Base-by-base conservation (phyloP, 2,888 invertebrate genomes). In the Cataglyphis albicans region DNA sequence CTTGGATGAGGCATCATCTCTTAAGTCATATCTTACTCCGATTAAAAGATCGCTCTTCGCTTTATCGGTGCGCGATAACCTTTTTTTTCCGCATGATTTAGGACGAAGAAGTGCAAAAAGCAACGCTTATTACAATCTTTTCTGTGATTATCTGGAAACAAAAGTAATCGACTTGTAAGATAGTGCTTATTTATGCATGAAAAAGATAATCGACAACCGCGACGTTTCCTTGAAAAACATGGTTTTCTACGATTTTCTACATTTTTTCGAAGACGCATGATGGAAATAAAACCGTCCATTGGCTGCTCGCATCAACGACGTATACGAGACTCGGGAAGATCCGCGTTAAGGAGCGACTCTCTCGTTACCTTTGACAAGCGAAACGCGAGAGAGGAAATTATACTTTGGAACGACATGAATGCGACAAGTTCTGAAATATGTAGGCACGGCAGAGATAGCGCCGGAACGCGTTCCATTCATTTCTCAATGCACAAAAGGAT, bases 381-480 rank as follows among this genome's bases (percentile, higher is more conserved):
- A 5, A 48, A 25, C 35, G 1, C 65, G 48, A 84, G 82, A 84
- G 70, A 44, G 87, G 87, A 89, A 86, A 86, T 89, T 80, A 84
- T 84, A 76, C 59, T 63, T 65, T 84, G 15, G 63, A 7, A 7
- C 52, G 74, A 68, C 75, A 82, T 88, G 86, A 87, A 90, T 90
- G 86, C 87, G 85, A 87, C 82, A 84, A 85, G 84, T 78, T 83
- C 86, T 89, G 73, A 90, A 89, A 90, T 89, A 90, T 89, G 89
- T 87, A 65, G 41, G 41, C 41, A 41, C 41, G 41, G 5, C 21
- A 7, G n/a, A 65, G 35, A 35, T 35, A 35, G 35, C 38, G 21
- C 64, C 35, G 38, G 64, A 41, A 64, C 38, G 21, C 41, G 38
- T 65, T 41, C 41, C 41, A 15, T 21, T 64, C 21, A 21, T 21